Evolutionary conservation across 2,797 vertebrate genomes (phyloP).

Genomic region (Petrocephalus schoutedeni): DNA sequence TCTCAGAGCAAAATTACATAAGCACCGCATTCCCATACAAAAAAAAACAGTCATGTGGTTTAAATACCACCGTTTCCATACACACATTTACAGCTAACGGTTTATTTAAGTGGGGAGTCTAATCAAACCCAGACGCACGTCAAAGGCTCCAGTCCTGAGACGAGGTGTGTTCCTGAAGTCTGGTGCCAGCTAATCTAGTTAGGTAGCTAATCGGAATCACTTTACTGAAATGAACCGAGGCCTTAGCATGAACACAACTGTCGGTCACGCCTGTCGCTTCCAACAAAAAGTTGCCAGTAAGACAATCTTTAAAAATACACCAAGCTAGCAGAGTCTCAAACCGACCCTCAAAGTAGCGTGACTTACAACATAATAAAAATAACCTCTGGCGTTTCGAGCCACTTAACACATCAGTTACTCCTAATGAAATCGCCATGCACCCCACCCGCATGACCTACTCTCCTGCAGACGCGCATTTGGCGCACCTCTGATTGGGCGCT

Average conservation of each 20-base stretch:
- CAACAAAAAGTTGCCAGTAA: not conserved
- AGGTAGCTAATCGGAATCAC: not conserved
- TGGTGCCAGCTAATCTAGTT: not conserved
- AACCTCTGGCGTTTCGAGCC: not conserved
- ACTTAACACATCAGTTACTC: not conserved
- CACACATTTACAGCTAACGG: not conserved
- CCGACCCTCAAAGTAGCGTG: not conserved
- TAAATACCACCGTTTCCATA: not conserved
- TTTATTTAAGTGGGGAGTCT: not conserved
- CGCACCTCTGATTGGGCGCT: not conserved
- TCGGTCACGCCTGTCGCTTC: not conserved
- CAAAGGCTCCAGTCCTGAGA: not conserved
- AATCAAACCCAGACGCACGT: not conserved
- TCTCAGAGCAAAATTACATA: not conserved
- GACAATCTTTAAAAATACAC: not conserved
- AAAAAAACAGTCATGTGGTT: not conserved
- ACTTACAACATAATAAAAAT: conserved; percentile 7
- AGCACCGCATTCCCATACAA: not conserved
- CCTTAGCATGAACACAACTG: not conserved
- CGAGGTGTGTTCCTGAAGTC: not conserved
- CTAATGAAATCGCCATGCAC: not conserved
- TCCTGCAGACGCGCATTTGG: not conserved
- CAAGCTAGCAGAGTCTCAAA: not conserved
- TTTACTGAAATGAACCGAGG: not conserved
- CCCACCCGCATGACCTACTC: not conserved